Evolutionary conservation across 1,140 invertebrate species (phyloP), one percentile per base, ranked within the genome.

Genomic region (Gryon sp.): DNA sequence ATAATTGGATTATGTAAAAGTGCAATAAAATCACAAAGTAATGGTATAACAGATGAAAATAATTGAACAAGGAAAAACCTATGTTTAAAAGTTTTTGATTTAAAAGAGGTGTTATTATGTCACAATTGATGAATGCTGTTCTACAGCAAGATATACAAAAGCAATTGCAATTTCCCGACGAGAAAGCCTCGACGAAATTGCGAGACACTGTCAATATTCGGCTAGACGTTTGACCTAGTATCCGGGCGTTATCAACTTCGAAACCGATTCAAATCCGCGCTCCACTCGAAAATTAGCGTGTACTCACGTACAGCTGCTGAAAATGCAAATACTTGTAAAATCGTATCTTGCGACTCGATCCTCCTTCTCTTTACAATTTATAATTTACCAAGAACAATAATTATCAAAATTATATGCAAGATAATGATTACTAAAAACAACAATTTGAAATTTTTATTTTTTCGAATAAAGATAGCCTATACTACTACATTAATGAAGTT

Each of bases 311-410:
- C 46, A 70, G 20, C 66, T 46, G 45, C 53, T 62, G 48, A 60
- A 70, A 70, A 70, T 60, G 46, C 66, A 70, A 62, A 70, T 70
- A 28, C 36, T 45, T 20, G 53, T 60, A 60, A 70, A 60, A 70
- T 60, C 38, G 36, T 34, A 40, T 50, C 14, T 22, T 28, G 12
- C 26, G 60, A 57, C 24, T 69, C n/a, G n/a, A n/a, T n/a, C n/a
- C n/a, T n/a, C n/a, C n/a, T n/a, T n/a, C n/a, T n/a, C n/a, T n/a
- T n/a, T n/a, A n/a, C n/a, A n/a, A n/a, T n/a, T n/a, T n/a, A n/a
- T n/a, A n/a, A n/a, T n/a, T n/a, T n/a, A n/a, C n/a, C n/a, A n/a
- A n/a, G n/a, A n/a, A n/a, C n/a, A n/a, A n/a, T 50, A n/a, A 20
- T 4, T 20, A 28, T 50, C 40, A 22, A 19, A 28, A 53, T 46